phyloP scores from a whole-genome alignment of 1,140 invertebrate species.

The Notospermus geniculatus region DNA sequence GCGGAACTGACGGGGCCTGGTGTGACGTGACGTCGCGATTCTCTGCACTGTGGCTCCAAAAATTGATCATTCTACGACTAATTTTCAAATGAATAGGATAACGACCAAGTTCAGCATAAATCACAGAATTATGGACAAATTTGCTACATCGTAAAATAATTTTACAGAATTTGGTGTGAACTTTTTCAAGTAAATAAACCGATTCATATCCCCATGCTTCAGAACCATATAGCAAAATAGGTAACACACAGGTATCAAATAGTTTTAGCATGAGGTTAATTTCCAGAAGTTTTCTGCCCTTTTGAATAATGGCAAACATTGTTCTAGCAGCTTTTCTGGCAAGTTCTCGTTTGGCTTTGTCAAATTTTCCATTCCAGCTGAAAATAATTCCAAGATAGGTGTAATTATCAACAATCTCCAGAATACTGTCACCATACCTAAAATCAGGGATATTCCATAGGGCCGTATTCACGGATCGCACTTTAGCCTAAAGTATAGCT shows the following conservation, averaged over 20 bases:
- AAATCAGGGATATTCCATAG: too few relatives aligned
- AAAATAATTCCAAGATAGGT: constrained; percentile 22
- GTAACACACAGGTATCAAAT: constrained; percentile 15
- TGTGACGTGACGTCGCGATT: too few relatives aligned
- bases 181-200: constrained; percentile 11
- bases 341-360: not conserved
- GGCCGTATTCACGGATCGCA: too few relatives aligned
- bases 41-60: too few relatives aligned
- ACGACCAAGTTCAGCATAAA: constrained; percentile 20
- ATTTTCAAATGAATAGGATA: not conserved
- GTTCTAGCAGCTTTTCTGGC: constrained; percentile 10
- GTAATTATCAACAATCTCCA: constrained; percentile 11
- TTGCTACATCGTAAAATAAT: constrained; percentile 11
- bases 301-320: constrained; percentile 12
- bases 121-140: constrained; percentile 12
- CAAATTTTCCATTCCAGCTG: constrained; percentile 16
- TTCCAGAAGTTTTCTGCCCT: constrained; percentile 9
- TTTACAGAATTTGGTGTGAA: constrained; percentile 16
- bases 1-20: too few relatives aligned
- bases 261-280: constrained; percentile 14
- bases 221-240: constrained; percentile 18
- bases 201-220: constrained; percentile 17
- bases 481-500: too few relatives aligned
- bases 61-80: constrained; percentile 6
- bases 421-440: too few relatives aligned